These are phyloP conservation scores for Caradrina kadenii DNA, from an alignment of 2,888 invertebrate genomes.

Conservation along the genomic window DNA sequence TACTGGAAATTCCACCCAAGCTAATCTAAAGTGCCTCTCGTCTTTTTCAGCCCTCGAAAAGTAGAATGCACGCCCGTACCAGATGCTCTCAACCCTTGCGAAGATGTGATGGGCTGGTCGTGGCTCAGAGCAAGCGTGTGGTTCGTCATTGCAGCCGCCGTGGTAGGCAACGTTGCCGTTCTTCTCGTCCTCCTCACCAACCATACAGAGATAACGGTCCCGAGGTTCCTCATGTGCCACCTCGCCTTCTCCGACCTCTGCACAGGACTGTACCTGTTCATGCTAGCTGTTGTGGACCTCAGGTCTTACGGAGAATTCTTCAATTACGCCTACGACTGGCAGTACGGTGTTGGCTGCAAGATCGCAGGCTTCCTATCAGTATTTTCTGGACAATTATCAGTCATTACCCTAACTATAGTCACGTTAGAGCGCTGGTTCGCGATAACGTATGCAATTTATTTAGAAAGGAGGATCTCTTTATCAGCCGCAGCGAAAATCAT, in stretches of 20 bases:
- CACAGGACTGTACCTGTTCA: conserved; percentile 95
- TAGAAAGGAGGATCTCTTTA: conserved; percentile 94
- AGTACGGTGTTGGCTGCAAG: conserved; percentile 95
- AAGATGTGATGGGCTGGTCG: conserved; percentile 96
- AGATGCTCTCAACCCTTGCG: conserved; percentile 96
- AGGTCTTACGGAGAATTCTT: conserved; percentile 96
- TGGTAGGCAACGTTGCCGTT: conserved; percentile 96
- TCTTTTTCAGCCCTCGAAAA: conserved; percentile 76
- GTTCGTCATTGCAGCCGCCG: conserved; percentile 95
- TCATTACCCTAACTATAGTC: conserved; percentile 96
- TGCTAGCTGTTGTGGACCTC: conserved; percentile 96
- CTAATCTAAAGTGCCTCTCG: background rate
- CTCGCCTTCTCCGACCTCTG: conserved; percentile 97
- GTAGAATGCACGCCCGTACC: conserved; percentile 94
- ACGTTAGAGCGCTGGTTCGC: conserved; percentile 96
- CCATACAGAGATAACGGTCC: conserved; percentile 84
- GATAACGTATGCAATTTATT: conserved; percentile 95
- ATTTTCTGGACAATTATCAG: conserved; percentile 96
- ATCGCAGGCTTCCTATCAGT: conserved; percentile 97
- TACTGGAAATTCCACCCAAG: background rate
- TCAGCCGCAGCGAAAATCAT: conserved; percentile 94
- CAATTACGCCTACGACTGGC: conserved; percentile 97
- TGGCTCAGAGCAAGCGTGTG: conserved; percentile 96
- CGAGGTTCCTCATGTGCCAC: conserved; percentile 91
- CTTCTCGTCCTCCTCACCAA: conserved; percentile 94